Evolutionary conservation across 1,140 invertebrate genomes (phyloP).

Genomic region (Aporrectodea caliginosa): DNA sequence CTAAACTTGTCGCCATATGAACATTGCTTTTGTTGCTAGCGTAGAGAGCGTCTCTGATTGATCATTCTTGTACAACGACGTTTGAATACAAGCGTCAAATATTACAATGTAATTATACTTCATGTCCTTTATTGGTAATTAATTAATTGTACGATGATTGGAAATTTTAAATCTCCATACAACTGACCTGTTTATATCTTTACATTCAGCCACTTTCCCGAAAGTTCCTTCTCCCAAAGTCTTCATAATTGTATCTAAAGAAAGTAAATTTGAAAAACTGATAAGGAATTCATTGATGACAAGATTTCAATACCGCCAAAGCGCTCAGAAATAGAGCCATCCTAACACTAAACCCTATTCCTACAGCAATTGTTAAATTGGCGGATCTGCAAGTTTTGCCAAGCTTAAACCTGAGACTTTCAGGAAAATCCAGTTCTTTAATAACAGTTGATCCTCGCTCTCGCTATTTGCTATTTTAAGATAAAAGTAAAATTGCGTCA

Average conservation of each 20-base stretch:
- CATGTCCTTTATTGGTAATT: too few relatives aligned
- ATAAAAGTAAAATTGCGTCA: too few relatives aligned
- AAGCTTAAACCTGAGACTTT: background rate
- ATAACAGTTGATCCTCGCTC: too few relatives aligned
- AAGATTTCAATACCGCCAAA: background rate
- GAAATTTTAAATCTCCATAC: background rate
- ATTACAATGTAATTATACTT: too few relatives aligned
- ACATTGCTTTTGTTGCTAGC: background rate
- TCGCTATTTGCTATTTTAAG: too few relatives aligned
- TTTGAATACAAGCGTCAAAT: too few relatives aligned
- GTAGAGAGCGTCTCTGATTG: background rate
- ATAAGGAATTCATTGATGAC: background rate
- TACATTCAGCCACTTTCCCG: constrained; percentile 31
- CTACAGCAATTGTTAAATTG: background rate
- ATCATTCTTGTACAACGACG: too few relatives aligned
- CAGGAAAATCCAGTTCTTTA: too few relatives aligned
- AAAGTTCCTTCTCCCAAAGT: constrained; percentile 34
- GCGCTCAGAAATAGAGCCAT: background rate
- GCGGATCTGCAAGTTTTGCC: background rate
- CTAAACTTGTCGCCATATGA: background rate
- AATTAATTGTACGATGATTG: background rate
- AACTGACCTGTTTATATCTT: constrained; percentile 19
- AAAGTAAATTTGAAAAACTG: background rate
- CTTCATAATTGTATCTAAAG: constrained; percentile 25
- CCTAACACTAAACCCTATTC: background rate